Evolutionary conservation across 2,888 invertebrate species (phyloP), one percentile per base, ranked within the genome.

Genomic region (Plagiodera versicolora): DNA sequence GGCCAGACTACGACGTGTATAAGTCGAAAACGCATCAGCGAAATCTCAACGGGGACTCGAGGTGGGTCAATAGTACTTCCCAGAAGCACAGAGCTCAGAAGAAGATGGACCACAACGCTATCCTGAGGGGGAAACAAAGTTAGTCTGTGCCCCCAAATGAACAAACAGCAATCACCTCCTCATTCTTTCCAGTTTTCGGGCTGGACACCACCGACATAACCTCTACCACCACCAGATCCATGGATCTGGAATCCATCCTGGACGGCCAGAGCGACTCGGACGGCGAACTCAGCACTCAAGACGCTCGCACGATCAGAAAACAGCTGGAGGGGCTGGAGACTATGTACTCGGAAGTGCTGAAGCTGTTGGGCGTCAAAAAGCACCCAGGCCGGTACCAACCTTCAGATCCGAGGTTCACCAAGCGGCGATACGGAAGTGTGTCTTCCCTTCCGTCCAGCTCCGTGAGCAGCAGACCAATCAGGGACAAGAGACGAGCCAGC

Each of bases 331-430:
- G 92, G 0, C 81, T 94, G 3, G 93, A 94, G 82, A 89, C 86
- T 69, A 94, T 93, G 93, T 94, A 94, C 75, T 90, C 90, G 0
- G 92, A 93, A 82, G 94, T 92, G 14, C 75, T 88, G 63, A 87
- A 86, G 74, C 77, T 87, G 59, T 77, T 88, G 28, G 86, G 87
- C 18, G 86, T 85, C 0, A 86, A 79, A 64, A 74, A 78, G 60
- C 69, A 76, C 30, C 72, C 72, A 3, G 78, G 80, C 9, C 75
- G 82, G 18, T 84, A 85, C 67, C 85, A 85, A 67, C 82, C 85
- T 1, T 84, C 84, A 56, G 85, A 86, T 72, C 83, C 85, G 1
- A 78, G 85, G 8, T 66, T 66, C 14, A 65, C 59, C 20, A 67
- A 67, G 61, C 48, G 88, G 51, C 83, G 89, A 0, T 91, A 92